Base-by-base conservation (phyloP, 1,140 invertebrate species). In the Rhizoglyphus robini region DNA sequence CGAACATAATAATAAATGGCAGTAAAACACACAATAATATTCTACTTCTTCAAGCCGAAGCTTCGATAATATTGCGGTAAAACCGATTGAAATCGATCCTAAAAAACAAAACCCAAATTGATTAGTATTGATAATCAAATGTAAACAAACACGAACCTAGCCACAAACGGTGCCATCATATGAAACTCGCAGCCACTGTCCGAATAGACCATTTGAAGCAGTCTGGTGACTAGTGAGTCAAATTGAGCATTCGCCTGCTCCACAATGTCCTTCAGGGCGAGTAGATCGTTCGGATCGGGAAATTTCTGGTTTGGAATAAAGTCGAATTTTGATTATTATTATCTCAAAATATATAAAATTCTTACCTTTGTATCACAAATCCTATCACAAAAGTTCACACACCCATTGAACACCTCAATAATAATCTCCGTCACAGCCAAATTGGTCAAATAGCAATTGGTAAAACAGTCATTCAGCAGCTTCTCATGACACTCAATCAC, bases 371-470 rank as follows among this genome's bases (percentile, higher is more conserved):
- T 18, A 70, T 73, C 79, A 73, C 80, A 74, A 25, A 83, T 77
- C 71, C 78, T 81, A 68, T 79, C 76, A 20, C 78, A 91, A 77
- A 96, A 96, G 63, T 88, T 83, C 1, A 90, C 82, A 74, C 92
- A 96, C 65, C 89, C 83, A 29, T 83, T 80, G 73, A 93, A 85
- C 0, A 97, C 77, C 69, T 86, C 86, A 32, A 86, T 88, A 66
- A 96, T 86, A 27, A 84, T 87, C 61, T 83, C 82, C 25, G 96
- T 77, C 5, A 96, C 79, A 68, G 85, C 83, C 0, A 86, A 84
- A 73, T 87, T 86, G 2, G 88, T 94, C 20, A 98, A 78, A 89
- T 97, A 93, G 73, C 92, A 96, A 76, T 96, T 90, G 69, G 87
- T 87, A 15, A 96, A 77, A 73, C 91, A 95, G 60, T 82, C 83